phyloP scores from a whole-genome alignment of 2,797 vertebrate genomes.

The Florisuga fusca region DNA sequence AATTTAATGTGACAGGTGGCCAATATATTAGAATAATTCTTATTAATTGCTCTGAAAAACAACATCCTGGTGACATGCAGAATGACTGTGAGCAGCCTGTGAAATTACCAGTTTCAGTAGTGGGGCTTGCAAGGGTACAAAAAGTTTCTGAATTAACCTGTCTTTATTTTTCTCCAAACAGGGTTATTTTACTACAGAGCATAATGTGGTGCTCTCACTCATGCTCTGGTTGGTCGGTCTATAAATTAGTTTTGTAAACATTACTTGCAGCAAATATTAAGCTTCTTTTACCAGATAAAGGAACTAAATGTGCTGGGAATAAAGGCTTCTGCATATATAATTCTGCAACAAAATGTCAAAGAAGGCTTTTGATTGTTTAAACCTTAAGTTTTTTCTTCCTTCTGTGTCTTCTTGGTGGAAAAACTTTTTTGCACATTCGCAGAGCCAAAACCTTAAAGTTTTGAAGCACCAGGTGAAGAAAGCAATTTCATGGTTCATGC shows the following conservation, averaged over 20 bases:
- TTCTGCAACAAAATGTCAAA: background rate
- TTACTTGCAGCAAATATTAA: background rate
- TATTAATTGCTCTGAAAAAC: background rate
- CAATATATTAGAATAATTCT: background rate
- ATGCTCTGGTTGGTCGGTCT: background rate
- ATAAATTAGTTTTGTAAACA: background rate
- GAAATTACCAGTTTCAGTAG: background rate
- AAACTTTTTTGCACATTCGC: background rate
- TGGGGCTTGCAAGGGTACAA: background rate
- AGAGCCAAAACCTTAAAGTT: constrained; percentile 70
- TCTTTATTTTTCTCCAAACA: background rate
- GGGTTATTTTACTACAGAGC: background rate
- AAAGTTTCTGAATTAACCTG: background rate
- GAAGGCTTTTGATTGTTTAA: constrained; percentile 1
- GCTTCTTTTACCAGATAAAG: background rate
- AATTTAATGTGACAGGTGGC: background rate
- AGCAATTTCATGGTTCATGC: constrained; percentile 88
- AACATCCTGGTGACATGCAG: too few species aligned
- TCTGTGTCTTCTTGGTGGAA: background rate
- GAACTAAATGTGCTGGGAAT: background rate
- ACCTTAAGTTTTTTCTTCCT: background rate
- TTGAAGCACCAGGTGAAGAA: constrained; percentile 82
- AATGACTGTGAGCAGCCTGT: background rate
- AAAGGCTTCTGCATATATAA: background rate
- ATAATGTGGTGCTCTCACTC: rapidly evolving